Conservation (phyloP, 2,888 invertebrate species). For the Drosophila stalkeri region DNA sequence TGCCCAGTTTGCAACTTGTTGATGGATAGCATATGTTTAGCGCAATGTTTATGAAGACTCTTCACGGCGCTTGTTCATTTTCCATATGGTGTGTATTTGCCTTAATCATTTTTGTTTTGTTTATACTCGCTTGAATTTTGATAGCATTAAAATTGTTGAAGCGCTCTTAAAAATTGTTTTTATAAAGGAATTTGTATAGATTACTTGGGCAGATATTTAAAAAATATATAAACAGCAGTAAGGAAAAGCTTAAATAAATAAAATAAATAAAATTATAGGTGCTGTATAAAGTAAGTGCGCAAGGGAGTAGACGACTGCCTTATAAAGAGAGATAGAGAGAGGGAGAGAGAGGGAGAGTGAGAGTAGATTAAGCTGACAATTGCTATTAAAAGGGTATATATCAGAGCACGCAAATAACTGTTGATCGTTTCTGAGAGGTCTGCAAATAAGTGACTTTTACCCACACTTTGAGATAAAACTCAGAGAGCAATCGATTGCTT, state of each 20-base stretch:
- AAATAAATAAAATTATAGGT: neutral
- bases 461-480: no score
- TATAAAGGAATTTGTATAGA: neutral
- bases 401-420: no score
- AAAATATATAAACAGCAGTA: neutral
- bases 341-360: neutral
- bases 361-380: neutral
- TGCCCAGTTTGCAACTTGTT: conserved; percentile 36
- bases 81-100: conserved; percentile 27
- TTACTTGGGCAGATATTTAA: neutral
- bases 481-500: no score
- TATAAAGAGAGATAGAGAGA: neutral
- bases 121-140: neutral
- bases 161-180: neutral
- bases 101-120: neutral
- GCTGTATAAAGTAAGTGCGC: neutral
- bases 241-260: neutral
- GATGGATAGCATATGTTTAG: conserved; percentile 30
- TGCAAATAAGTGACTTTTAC: no score
- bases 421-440: no score
- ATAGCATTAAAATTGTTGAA: neutral
- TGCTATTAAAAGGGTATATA: no score
- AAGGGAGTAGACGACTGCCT: neutral
- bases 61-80: conserved; percentile 36
- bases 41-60: conserved; percentile 23